Percentiles rank a stretch among this genome's conserved stretches.
These are phyloP conservation scores for Zygothrica quintamaculata DNA, from an alignment of 2,888 invertebrate species.

Conservation along the genomic window DNA sequence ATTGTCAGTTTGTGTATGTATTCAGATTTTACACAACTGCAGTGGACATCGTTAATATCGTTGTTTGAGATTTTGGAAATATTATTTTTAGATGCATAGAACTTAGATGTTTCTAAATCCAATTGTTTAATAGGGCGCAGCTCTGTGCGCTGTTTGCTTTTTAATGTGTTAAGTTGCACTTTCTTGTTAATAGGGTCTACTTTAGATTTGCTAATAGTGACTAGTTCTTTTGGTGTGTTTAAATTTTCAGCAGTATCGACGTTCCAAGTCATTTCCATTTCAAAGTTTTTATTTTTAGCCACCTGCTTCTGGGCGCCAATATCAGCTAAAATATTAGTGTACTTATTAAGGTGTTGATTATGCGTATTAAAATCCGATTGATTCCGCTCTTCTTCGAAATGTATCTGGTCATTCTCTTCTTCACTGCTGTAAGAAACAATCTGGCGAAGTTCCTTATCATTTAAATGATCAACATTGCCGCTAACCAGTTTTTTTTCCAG, in stretches of 20 bases:
- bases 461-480: too few species aligned
- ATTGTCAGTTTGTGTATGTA: too few species aligned
- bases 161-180: conserved; percentile 92
- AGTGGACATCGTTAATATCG: too few species aligned
- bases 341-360: conserved; percentile 89
- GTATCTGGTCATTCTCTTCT: conserved; percentile 86
- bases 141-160: conserved; percentile 89
- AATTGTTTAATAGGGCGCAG: conserved; percentile 85
- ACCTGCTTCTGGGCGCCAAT: conserved; percentile 89
- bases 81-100: too few species aligned
- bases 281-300: conserved; percentile 89
- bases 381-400: too few species aligned
- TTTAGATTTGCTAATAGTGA: too few species aligned
- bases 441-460: conserved; percentile 90
- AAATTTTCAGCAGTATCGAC: conserved; percentile 71
- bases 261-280: conserved; percentile 95
- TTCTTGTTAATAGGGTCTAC: conserved; percentile 94
- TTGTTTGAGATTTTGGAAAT: too few species aligned
- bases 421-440: conserved; percentile 92
- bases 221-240: neutral
- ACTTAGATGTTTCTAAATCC: conserved; percentile 83
- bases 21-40: too few species aligned
- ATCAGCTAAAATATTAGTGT: conserved; percentile 90
- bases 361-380: conserved; percentile 33
- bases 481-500: conserved; percentile 87